Evolutionary conservation across 2,113 vertebrate genomes (phyloP).

Genomic region (Anas platyrhynchos): DNA sequence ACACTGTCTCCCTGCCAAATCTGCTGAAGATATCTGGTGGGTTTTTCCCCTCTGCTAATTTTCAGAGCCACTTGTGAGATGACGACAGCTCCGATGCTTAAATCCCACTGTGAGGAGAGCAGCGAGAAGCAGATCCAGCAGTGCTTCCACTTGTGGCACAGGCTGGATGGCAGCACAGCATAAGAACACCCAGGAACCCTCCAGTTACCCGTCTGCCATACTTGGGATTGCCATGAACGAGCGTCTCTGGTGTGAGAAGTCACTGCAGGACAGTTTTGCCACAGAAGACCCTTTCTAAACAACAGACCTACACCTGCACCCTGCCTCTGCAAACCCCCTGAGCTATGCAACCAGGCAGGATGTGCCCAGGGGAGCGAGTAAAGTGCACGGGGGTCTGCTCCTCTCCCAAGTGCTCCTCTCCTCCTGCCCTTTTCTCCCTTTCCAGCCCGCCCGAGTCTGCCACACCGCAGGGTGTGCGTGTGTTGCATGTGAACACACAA

Average conservation of each 20-base stretch:
- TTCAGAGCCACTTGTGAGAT: neutral
- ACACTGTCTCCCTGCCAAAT: neutral
- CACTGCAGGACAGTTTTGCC: neutral
- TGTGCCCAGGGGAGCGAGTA: fast-evolving
- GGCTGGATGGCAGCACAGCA: neutral
- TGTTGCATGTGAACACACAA: neutral
- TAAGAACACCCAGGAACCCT: neutral
- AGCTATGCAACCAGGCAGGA: neutral
- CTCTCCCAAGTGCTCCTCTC: neutral
- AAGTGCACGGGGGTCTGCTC: neutral
- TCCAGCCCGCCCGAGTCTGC: fast-evolving
- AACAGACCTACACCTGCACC: neutral
- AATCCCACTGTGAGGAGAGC: neutral
- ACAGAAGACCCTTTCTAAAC: neutral
- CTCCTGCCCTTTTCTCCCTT: neutral
- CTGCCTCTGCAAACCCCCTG: neutral
- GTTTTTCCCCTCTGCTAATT: fast-evolving
- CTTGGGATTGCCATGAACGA: neutral
- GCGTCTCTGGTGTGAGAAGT: neutral
- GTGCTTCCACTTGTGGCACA: neutral
- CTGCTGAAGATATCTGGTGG: neutral
- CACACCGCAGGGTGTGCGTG: neutral
- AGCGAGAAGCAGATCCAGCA: neutral
- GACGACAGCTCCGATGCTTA: neutral
- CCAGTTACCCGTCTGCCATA: neutral